Percentiles rank a stretch among this genome's conserved stretches.
phyloP scores from a whole-genome alignment of 2,797 vertebrate genomes.

The Sphaeramia orbicularis region DNA sequence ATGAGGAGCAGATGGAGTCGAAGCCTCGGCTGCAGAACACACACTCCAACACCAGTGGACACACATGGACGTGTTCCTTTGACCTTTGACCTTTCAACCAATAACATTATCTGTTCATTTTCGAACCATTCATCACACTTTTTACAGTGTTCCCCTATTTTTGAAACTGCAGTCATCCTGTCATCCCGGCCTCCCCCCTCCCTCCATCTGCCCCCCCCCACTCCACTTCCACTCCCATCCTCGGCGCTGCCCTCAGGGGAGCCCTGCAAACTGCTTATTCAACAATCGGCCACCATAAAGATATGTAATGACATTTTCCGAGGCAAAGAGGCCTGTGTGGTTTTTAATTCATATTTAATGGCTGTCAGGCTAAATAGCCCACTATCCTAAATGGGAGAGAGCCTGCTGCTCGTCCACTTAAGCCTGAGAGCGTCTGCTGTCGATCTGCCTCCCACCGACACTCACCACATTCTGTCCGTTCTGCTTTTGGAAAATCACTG shows the following conservation, averaged over 20 bases:
- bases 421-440: constrained; percentile 77
- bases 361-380: constrained; percentile 87
- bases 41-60: no score
- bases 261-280: constrained; percentile 89
- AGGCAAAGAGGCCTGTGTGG: constrained; percentile 90
- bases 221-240: constrained; percentile 71
- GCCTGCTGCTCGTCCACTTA: constrained; percentile 80
- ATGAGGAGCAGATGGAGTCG: no score
- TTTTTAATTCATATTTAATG: constrained; percentile 92
- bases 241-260: constrained; percentile 77
- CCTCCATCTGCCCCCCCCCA: constrained; percentile 47
- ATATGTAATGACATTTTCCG: constrained; percentile 89
- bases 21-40: no score
- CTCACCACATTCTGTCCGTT: no score
- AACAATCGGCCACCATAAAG: constrained; percentile 88
- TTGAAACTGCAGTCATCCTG: no score
- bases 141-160: no score
- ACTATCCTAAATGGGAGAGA: constrained; percentile 85
- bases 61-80: no score
- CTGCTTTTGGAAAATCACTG: no score
- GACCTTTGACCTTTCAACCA: no score
- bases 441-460: no score
- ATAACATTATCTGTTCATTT: no score
- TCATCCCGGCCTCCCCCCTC: constrained; percentile 14
- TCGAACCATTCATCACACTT: no score